phyloP scores from a whole-genome alignment of 2,113 vertebrate genomes.

The Dolichallabes microphthalmus region DNA sequence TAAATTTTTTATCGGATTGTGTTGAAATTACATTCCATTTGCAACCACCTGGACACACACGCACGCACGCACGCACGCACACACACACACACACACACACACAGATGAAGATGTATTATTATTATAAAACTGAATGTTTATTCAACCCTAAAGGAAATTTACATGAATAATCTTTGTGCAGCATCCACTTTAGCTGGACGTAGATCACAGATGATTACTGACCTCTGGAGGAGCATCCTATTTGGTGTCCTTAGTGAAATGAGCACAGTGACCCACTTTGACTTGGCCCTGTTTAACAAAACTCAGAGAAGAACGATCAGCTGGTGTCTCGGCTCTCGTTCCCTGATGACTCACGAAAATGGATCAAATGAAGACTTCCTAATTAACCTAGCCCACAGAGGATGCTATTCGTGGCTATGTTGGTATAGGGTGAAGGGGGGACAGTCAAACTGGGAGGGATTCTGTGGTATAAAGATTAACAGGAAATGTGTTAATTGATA shows the following conservation, averaged over 20 bases:
- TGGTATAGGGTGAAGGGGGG: constrained; percentile 6
- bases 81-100: constrained; percentile 1
- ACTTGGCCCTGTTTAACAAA: constrained; percentile 65
- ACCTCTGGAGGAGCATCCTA: constrained; percentile 10
- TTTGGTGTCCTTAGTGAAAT: constrained; percentile 39
- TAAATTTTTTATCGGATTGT: too few species aligned
- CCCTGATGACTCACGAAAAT: constrained; percentile 67
- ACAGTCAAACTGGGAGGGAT: background rate
- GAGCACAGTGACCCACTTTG: constrained; percentile 66
- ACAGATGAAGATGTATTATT: background rate
- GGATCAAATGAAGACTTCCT: constrained; percentile 66
- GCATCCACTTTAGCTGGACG: background rate
- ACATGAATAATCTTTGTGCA: background rate
- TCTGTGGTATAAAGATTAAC: constrained; percentile 10
- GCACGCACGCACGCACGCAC: background rate
- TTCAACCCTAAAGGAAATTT: background rate
- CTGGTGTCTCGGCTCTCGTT: constrained; percentile 58
- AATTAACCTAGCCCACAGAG: constrained; percentile 68
- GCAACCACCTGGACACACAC: background rate
- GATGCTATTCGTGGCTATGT: constrained; percentile 37
- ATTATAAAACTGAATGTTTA: background rate
- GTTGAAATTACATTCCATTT: background rate
- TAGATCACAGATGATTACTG: constrained; percentile 1
- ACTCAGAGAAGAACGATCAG: constrained; percentile 64
- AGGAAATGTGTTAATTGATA: background rate